A percentile compares a stretch with the other conserved stretches of the same genome.
These are phyloP conservation scores for Sternarchorhynchus goeldii DNA, from an alignment of 2,797 vertebrate genomes.

Conservation along the genomic window DNA sequence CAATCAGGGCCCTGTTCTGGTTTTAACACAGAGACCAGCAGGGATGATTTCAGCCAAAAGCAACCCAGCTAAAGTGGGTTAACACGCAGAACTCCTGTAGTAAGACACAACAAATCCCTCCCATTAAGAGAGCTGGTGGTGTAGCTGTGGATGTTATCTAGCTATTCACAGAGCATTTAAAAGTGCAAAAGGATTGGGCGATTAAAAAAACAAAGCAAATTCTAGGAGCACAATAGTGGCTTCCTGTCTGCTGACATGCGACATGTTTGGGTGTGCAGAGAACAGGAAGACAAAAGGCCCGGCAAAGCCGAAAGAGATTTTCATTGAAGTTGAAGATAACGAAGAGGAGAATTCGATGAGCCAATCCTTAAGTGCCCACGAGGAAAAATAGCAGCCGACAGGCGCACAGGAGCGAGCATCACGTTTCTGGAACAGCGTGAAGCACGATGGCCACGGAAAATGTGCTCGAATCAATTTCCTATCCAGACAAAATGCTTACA, in stretches of 20 bases:
- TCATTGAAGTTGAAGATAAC: slow-evolving; percentile 7
- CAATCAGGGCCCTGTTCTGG: background rate
- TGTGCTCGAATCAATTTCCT: slow-evolving; percentile 37
- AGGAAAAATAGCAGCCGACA: background rate
- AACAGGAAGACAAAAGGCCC: slow-evolving; percentile 30
- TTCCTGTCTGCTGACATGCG: background rate
- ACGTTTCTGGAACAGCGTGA: slow-evolving; percentile 1
- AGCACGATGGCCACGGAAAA: background rate
- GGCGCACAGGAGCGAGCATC: background rate
- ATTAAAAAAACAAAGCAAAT: slow-evolving; percentile 17
- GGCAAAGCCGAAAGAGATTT: slow-evolving; percentile 8
- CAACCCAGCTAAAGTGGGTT: background rate
- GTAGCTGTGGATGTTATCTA: background rate
- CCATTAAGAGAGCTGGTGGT: background rate
- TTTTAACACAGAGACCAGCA: background rate
- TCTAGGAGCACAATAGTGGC: slow-evolving; percentile 12
- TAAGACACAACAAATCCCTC: background rate
- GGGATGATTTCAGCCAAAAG: background rate
- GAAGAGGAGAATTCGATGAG: slow-evolving; percentile 8
- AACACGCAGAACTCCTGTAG: background rate
- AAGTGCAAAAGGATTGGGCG: background rate
- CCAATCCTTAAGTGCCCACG: background rate
- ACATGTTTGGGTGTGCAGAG: background rate
- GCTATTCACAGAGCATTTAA: background rate
- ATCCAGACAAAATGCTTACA: slow-evolving; percentile 5